Conservation (phyloP, 2,797 vertebrate species). For the Ara ararauna region DNA sequence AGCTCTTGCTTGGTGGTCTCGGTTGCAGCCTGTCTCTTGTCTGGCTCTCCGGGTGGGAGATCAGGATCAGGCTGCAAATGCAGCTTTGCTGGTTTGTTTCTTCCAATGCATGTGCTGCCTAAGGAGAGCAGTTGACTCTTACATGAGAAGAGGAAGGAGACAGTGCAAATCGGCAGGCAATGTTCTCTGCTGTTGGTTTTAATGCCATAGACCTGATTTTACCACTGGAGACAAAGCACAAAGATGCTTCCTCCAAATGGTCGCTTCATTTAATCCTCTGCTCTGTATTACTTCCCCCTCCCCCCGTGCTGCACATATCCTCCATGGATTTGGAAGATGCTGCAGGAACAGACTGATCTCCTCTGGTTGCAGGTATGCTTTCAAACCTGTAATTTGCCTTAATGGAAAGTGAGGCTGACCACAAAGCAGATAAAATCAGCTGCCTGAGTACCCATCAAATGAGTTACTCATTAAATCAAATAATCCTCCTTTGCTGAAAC, state of each 20-base stretch:
- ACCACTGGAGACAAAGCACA: neutral
- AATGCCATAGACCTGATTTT: constrained; percentile 15
- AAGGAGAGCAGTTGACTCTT: neutral
- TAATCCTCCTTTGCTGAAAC: neutral
- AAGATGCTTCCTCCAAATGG: constrained; percentile 35
- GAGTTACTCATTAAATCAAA: neutral
- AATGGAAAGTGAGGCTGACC: neutral
- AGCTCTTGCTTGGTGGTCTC: rapidly evolving
- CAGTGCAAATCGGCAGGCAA: rapidly evolving
- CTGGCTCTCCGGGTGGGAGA: neutral
- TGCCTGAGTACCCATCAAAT: neutral
- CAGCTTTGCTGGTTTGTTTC: neutral
- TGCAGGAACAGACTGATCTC: constrained; percentile 10
- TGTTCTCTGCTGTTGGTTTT: neutral
- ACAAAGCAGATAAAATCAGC: neutral
- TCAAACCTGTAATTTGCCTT: constrained; percentile 21
- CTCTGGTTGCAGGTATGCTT: neutral
- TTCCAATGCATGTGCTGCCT: neutral
- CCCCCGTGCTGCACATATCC: neutral
- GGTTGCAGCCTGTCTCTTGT: neutral
- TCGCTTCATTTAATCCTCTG: constrained; percentile 33
- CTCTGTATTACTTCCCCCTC: neutral
- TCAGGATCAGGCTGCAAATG: neutral
- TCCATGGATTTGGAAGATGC: neutral
- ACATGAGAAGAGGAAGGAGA: constrained; percentile 35